Conservation (phyloP, 2,797 vertebrate genomes). For the Buceros bicornis region DNA sequence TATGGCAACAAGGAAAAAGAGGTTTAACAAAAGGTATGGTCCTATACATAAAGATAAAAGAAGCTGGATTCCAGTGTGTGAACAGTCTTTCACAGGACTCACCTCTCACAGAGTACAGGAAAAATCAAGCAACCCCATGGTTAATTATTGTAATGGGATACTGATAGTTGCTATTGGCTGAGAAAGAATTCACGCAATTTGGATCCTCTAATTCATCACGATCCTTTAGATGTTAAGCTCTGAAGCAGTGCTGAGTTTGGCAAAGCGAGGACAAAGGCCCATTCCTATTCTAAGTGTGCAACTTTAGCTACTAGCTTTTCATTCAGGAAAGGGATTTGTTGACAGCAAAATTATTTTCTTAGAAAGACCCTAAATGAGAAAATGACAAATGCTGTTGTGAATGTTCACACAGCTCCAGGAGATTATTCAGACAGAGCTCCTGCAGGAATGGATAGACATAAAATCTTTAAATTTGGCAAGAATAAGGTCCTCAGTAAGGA, state of each 20-base stretch:
- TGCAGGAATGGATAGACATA: conserved; percentile 20
- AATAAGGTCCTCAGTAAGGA: background rate
- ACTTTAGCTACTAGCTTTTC: conserved; percentile 38
- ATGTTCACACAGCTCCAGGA: conserved; percentile 48
- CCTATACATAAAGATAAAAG: background rate
- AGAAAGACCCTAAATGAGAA: conserved; percentile 46
- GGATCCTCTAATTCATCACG: background rate
- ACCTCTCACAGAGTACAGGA: background rate
- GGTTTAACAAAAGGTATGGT: background rate
- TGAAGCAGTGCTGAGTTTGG: conserved; percentile 28
- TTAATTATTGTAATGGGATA: background rate
- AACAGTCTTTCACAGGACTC: background rate
- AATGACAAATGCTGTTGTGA: conserved; percentile 57
- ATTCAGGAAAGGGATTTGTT: conserved; percentile 43
- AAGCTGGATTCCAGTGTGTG: background rate
- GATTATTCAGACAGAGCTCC: conserved; percentile 19
- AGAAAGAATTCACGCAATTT: background rate
- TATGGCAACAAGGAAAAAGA: background rate
- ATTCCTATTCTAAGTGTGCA: background rate
- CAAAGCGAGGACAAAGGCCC: background rate
- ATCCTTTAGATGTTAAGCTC: conserved; percentile 8
- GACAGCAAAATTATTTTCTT: conserved; percentile 61
- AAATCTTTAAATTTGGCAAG: conserved; percentile 37
- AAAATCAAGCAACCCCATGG: background rate
- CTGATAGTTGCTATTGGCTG: background rate